phyloP scores from a whole-genome alignment of 1,140 invertebrate genomes.

The Pogonognathellus flavescens region DNA sequence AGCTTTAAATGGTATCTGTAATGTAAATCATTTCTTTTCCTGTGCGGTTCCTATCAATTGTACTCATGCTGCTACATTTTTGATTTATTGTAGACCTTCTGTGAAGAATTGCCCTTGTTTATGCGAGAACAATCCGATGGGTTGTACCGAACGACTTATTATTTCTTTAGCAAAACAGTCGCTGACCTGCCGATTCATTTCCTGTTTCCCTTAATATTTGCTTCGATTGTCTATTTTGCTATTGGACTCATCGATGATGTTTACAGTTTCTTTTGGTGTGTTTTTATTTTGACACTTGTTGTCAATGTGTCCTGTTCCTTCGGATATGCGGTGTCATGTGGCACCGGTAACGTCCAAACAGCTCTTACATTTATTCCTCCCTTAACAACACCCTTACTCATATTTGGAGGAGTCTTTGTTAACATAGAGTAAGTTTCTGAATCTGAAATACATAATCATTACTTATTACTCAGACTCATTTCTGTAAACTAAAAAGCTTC shows the following conservation, averaged over 20 bases:
- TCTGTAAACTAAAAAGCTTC: too few species aligned
- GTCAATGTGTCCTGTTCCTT: not conserved
- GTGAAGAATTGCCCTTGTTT: constrained; percentile 77
- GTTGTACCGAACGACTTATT: constrained; percentile 77
- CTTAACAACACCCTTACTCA: not conserved
- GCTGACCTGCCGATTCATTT: not conserved
- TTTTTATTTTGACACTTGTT: not conserved
- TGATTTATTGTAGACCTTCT: constrained; percentile 71
- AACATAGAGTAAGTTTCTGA: not conserved
- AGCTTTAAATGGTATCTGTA: not conserved
- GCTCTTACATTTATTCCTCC: not conserved
- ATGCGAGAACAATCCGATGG: constrained; percentile 78
- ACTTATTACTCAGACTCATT: too few species aligned
- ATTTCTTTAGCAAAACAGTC: constrained; percentile 80
- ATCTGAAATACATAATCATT: too few species aligned
- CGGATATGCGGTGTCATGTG: not conserved
- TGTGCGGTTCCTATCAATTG: too few species aligned
- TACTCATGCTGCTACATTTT: too few species aligned
- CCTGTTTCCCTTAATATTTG: not conserved
- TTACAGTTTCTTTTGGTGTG: constrained; percentile 46
- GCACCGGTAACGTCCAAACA: not conserved
- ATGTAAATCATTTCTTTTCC: too few species aligned
- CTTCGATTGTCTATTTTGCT: not conserved
- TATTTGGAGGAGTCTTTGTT: constrained; percentile 12
- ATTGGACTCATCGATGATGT: not conserved